Percentiles rank a stretch among this genome's conserved stretches.
phyloP scores from a whole-genome alignment of 2,113 vertebrate species.

The Taxidea taxus region DNA sequence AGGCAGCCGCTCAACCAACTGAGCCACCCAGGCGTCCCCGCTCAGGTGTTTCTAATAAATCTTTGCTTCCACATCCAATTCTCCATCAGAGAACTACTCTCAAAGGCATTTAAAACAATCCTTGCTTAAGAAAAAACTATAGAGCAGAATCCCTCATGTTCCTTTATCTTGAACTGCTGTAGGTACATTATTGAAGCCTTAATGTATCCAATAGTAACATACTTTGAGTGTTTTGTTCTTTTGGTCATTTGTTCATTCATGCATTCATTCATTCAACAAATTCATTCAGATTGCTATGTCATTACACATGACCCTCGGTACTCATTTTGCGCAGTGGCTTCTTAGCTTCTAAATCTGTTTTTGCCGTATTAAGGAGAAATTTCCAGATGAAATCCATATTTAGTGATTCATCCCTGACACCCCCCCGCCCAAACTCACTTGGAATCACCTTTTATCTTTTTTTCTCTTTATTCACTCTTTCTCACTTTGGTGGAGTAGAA shows the following conservation, averaged over 20 bases:
- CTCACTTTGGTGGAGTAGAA: neutral
- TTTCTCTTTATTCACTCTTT: neutral
- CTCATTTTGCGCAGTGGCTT: neutral
- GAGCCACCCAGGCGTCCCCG: too few relatives aligned
- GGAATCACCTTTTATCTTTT: neutral
- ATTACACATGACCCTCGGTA: fast-evolving
- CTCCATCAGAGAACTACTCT: neutral
- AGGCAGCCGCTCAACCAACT: too few relatives aligned
- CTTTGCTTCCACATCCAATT: neutral
- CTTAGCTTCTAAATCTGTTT: neutral
- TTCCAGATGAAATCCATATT: neutral
- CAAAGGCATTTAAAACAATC: neutral
- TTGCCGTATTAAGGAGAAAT: neutral
- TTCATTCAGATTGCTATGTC: too few relatives aligned
- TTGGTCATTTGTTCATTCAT: neutral
- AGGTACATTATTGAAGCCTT: neutral
- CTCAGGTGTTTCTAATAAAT: neutral
- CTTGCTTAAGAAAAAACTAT: neutral
- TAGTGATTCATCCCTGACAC: neutral
- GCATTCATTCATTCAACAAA: neutral
- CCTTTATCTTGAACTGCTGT: neutral
- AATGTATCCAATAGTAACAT: neutral
- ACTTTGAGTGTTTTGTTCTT: neutral
- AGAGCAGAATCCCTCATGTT: neutral
- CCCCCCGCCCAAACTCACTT: neutral